These are phyloP conservation scores for Indicator indicator DNA, from an alignment of 2,113 vertebrate species.

Conservation along the genomic window DNA sequence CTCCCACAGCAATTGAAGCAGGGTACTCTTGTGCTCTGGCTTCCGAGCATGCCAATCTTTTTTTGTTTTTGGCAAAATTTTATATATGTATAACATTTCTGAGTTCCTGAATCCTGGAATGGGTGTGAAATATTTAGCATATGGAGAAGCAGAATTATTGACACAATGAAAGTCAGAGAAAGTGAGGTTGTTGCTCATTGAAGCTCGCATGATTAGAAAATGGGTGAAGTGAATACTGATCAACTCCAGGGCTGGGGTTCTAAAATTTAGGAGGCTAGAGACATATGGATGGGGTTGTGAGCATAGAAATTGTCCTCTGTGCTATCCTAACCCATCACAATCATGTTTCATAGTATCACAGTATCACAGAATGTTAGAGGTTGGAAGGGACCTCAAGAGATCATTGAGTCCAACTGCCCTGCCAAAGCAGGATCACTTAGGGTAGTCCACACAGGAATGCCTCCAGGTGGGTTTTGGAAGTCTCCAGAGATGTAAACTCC, in stretches of 20 bases:
- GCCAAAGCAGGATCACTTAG: no score
- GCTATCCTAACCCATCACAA: background rate
- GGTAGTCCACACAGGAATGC: no score
- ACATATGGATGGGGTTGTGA: background rate
- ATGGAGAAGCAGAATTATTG: constrained; percentile 57
- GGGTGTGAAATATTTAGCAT: constrained; percentile 45
- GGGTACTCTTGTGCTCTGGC: background rate
- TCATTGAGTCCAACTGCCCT: no score
- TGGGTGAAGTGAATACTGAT: background rate
- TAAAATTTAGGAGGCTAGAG: background rate
- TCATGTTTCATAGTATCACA: background rate
- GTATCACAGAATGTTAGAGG: no score
- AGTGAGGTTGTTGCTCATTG: background rate
- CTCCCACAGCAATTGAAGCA: background rate
- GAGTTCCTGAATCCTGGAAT: constrained; percentile 12
- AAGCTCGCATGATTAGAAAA: background rate
- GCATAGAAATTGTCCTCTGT: background rate
- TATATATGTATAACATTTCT: background rate
- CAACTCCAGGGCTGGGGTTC: background rate
- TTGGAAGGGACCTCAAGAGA: no score
- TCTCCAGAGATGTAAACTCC: no score
- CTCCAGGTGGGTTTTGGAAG: no score
- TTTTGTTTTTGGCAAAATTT: background rate
- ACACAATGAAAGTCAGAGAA: background rate
- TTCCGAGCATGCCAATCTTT: background rate